Evolutionary conservation across 2,113 vertebrate species (phyloP), one percentile per base, ranked within the genome.

Genomic region (Crotalus helleri): DNA sequence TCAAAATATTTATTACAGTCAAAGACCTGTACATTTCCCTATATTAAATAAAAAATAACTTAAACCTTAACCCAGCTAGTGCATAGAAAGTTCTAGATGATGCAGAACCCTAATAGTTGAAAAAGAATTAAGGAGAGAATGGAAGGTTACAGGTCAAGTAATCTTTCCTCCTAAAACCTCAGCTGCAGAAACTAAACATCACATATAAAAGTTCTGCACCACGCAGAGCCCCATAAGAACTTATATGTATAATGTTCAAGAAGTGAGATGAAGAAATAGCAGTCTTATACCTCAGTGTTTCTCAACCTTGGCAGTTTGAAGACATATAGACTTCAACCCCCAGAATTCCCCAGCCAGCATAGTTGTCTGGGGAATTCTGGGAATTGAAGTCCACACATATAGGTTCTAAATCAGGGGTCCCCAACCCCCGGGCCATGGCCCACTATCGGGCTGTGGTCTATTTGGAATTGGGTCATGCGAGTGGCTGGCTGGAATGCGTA

Each of bases 381-480:
- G 24, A 26, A 8, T 61, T 61, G 58, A 59, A 59, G 24, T 29
- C 59, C 61, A 69, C 29, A n/a, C 11, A n/a, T 64, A 64, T 69
- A 69, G 11, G 61, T n/a, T 15, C 1, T n/a, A 69, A 29, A n/a
- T 12, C 61, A 15, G 29, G 61, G 12, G 29, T 69, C 3, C 61
- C 26, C 61, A 64, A n/a, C 4, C 26, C 11, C 1, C 2, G 0
- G 21, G 2, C 58, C 2, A 0, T 2, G 29, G 1, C 26, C 61
- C 61, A n/a, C 61, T n/a, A n/a, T 1, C 11, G 11, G 29, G 11
- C 11, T 29, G 4, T 64, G 61, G 5, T 29, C 12, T n/a, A n/a
- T 69, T n/a, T 2, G 11, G 29, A 69, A 69, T 69, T 69, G 61
- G 29, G 4, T 12, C n/a, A 29, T 1, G 0, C n/a, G 4, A 64